phyloP scores from a whole-genome alignment of 2,113 vertebrate genomes.

The Centrocercus urophasianus region DNA sequence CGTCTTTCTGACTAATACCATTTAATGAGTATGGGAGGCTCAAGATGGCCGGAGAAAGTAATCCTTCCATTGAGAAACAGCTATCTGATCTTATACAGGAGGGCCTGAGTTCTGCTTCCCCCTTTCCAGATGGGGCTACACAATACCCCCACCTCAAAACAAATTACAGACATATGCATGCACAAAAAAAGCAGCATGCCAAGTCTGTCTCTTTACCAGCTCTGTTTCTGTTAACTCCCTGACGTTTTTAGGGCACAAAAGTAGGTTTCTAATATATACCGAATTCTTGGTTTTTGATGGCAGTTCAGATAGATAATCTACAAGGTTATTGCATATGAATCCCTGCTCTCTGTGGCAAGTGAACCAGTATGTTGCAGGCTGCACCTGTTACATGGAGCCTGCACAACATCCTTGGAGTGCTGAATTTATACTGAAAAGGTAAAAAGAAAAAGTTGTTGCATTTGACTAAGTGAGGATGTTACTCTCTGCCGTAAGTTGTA shows the following conservation, averaged over 20 bases:
- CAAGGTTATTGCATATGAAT: neutral
- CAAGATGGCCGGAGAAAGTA: neutral
- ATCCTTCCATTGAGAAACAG: neutral
- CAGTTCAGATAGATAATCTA: neutral
- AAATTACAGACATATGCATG: neutral
- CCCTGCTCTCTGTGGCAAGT: neutral
- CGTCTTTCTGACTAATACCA: neutral
- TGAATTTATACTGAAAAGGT: neutral
- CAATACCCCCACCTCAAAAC: neutral
- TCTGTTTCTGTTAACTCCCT: neutral
- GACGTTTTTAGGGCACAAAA: neutral
- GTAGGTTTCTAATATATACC: neutral
- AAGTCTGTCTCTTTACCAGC: neutral
- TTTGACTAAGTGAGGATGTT: conserved; percentile 28
- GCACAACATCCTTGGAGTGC: neutral
- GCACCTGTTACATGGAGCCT: neutral
- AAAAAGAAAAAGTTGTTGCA: neutral
- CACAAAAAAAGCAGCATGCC: neutral
- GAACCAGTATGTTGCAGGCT: neutral
- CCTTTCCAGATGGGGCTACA: neutral
- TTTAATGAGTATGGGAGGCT: neutral
- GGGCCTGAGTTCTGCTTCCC: neutral
- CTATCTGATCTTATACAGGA: neutral
- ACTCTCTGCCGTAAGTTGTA: neutral
- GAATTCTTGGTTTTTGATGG: neutral